These are phyloP conservation scores for Gorsachius goisagi DNA, from an alignment of 2,113 vertebrate genomes.

Conservation along the genomic window DNA sequence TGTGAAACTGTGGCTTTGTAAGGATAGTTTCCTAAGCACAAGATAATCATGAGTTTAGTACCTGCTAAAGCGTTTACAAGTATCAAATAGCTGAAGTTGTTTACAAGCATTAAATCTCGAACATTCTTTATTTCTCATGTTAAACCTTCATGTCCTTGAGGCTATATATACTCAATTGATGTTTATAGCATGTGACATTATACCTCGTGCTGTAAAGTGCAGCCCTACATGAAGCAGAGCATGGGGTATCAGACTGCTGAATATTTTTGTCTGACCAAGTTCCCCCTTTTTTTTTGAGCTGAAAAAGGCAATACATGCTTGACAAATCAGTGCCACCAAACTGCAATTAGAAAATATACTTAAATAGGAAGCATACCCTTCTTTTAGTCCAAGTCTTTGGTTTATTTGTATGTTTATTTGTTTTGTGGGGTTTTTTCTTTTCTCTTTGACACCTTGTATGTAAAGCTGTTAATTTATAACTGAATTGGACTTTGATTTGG, in stretches of 20 bases:
- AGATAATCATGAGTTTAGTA: background rate
- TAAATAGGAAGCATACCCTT: background rate
- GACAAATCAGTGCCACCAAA: background rate
- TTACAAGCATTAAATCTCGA: background rate
- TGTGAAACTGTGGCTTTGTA: rapidly evolving
- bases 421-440: too few species aligned
- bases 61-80: background rate
- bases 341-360: background rate
- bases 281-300: background rate
- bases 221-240: too few species aligned
- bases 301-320: background rate
- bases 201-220: background rate
- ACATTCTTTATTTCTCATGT: background rate
- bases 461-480: background rate
- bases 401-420: background rate
- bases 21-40: background rate
- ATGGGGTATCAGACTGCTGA: background rate
- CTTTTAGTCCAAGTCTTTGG: background rate
- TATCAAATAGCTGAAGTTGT: background rate
- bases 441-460: background rate
- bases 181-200: background rate
- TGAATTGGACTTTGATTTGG: background rate
- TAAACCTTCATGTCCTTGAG: background rate
- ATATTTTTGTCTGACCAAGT: background rate
- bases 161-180: background rate